A percentile compares a stretch with the other conserved stretches of the same genome.
These are phyloP conservation scores for Galerucella calmariensis DNA, from an alignment of 2,888 invertebrate genomes.

Conservation along the genomic window DNA sequence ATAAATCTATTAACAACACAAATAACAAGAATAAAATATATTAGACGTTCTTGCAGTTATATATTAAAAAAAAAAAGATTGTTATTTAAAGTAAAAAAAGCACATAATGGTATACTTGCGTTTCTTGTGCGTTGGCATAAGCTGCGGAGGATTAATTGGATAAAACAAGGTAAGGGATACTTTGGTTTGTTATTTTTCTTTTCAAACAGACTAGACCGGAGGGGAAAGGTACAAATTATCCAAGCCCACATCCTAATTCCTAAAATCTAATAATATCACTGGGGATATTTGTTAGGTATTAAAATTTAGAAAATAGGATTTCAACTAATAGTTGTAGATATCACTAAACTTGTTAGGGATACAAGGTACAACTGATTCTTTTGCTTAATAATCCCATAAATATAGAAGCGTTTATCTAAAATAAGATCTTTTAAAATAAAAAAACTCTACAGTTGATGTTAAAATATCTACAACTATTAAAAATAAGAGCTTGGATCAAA, in stretches of 20 bases:
- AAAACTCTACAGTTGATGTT: neutral
- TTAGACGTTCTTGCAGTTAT: slow-evolving; percentile 46
- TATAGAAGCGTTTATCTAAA: too few species aligned
- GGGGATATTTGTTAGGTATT: neutral
- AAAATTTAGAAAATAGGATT: neutral
- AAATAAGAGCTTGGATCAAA: slow-evolving; percentile 5
- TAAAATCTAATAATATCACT: neutral
- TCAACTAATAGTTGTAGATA: neutral
- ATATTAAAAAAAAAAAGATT: slow-evolving; percentile 38
- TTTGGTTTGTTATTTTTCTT: slow-evolving; percentile 50
- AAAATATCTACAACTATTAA: neutral
- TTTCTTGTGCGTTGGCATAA: slow-evolving; percentile 57
- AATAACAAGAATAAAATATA: slow-evolving; percentile 57
- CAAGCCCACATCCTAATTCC: neutral
- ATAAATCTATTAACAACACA: slow-evolving; percentile 57
- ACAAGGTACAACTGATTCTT: too few species aligned
- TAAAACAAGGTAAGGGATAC: slow-evolving; percentile 47
- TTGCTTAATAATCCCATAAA: too few species aligned
- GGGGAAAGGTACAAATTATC: slow-evolving; percentile 20
- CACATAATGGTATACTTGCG: slow-evolving; percentile 58
- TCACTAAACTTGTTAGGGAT: neutral
- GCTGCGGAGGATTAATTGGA: slow-evolving; percentile 44
- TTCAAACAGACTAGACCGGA: slow-evolving; percentile 45
- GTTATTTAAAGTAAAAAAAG: slow-evolving; percentile 47
- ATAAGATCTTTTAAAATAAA: too few species aligned